These are phyloP conservation scores for Anhinga rufa DNA, from an alignment of 2,113 vertebrate species.

Conservation along the genomic window DNA sequence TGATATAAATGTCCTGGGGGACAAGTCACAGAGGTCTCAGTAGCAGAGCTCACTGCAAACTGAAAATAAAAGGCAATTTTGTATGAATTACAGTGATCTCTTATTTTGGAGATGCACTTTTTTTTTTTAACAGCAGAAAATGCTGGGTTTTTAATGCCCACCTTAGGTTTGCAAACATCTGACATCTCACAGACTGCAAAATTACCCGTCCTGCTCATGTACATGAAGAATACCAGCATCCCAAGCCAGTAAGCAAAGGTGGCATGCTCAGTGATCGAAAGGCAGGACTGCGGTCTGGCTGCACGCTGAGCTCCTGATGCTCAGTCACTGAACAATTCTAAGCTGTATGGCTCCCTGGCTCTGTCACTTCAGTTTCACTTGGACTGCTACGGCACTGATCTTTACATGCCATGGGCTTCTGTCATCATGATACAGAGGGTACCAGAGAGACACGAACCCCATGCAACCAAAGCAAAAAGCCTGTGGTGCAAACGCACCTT, in stretches of 20 bases:
- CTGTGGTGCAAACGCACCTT: background rate
- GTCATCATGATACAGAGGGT: background rate
- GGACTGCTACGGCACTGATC: background rate
- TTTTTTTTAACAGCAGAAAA: background rate
- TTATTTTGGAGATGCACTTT: background rate
- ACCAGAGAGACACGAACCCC: background rate
- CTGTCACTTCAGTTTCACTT: background rate
- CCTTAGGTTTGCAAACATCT: background rate
- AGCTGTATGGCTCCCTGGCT: background rate
- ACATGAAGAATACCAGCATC: background rate
- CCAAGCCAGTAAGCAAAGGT: background rate
- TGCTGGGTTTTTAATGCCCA: background rate
- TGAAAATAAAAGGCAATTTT: background rate
- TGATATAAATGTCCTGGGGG: background rate
- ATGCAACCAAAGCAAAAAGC: background rate
- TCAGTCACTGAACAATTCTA: background rate
- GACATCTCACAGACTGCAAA: background rate
- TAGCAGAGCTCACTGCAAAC: background rate
- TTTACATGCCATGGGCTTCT: background rate
- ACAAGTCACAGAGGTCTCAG: background rate
- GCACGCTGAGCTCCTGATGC: background rate
- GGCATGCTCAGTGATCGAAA: rapidly evolving
- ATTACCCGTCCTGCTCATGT: background rate
- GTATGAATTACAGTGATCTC: background rate
- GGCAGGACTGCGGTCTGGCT: background rate